Evolutionary conservation across 2,797 vertebrate genomes (phyloP), one percentile per base, ranked within the genome.

Genomic region (Chloroceryle inda): DNA sequence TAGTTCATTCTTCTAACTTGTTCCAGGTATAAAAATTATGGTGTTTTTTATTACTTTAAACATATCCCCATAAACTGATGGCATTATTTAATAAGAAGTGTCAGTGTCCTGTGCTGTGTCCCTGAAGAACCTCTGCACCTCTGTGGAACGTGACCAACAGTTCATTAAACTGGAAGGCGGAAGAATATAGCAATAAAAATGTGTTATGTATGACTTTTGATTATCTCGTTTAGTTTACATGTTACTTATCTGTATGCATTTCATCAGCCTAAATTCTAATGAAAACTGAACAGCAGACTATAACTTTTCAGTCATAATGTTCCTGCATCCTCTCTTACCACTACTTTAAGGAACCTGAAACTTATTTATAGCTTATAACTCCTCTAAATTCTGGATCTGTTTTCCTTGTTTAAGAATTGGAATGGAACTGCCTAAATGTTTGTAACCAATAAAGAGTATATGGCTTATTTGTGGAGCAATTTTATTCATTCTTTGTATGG

Each of bases 401-500:
- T 94, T 83, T 87, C 24, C n/a, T 68, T 92, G 67, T 89, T 85
- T 93, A 85, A 90, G 35, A 85, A n/a, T 62, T 82, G 49, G 37
- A 89, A 62, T 21, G 37, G 27, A 93, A 64, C 64, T 74, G 61
- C 45, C 35, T 92, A 85, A 92, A 90, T 94, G 84, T 91, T 95
- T 95, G 84, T 85, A 77, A 77, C 26, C 24, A 67, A 63, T 47
- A 42, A 72, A 66, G 62, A 59, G 12, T 29, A 67, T 82, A 88
- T 93, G 77, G 44, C 44, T 85, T 94, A 67, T 87, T 87, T 93
- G 37, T 73, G 55, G 55, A 73, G 59, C 67, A 40, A 93, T 88
- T 95, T 79, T 95, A 89, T 82, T 89, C 13, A 58, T 93, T 89
- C 71, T 89, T 94, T 89, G 45, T 92, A 24, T 84, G 27, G 72